These are phyloP conservation scores for Cinclus cinclus DNA, from an alignment of 2,113 vertebrate species.

Conservation along the genomic window DNA sequence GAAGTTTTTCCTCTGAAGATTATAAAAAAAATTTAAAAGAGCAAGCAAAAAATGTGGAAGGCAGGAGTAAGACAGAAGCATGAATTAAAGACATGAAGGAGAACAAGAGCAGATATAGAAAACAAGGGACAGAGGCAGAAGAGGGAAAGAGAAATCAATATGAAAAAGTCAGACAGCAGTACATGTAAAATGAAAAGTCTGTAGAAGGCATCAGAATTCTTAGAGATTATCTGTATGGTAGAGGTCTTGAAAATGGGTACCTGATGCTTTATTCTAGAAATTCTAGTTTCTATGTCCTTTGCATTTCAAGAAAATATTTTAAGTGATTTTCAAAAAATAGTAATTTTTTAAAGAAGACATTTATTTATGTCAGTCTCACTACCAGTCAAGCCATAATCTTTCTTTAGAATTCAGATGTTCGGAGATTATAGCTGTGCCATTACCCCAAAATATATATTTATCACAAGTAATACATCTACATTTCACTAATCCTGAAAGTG, in stretches of 20 bases:
- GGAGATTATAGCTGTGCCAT: neutral
- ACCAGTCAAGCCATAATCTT: neutral
- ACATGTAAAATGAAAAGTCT: neutral
- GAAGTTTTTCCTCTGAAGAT: neutral
- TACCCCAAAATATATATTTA: conserved; percentile 27
- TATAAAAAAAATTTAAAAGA: neutral
- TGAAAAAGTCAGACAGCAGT: neutral
- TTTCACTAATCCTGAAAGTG: neutral
- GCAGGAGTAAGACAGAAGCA: neutral
- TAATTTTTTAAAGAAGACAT: neutral
- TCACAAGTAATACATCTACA: conserved; percentile 3
- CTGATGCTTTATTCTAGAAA: neutral
- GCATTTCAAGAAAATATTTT: conserved; percentile 2
- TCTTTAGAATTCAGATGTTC: conserved; percentile 37
- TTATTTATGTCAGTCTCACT: neutral
- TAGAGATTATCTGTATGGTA: neutral
- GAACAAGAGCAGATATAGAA: neutral
- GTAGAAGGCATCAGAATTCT: neutral
- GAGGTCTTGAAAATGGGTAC: neutral
- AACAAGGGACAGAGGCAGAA: neutral
- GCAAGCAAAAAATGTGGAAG: neutral
- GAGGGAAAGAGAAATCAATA: neutral
- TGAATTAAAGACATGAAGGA: neutral
- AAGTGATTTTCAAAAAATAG: neutral
- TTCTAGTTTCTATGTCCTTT: neutral